Conservation (phyloP, 2,888 invertebrate species). For the Drosophila meridionalis region DNA sequence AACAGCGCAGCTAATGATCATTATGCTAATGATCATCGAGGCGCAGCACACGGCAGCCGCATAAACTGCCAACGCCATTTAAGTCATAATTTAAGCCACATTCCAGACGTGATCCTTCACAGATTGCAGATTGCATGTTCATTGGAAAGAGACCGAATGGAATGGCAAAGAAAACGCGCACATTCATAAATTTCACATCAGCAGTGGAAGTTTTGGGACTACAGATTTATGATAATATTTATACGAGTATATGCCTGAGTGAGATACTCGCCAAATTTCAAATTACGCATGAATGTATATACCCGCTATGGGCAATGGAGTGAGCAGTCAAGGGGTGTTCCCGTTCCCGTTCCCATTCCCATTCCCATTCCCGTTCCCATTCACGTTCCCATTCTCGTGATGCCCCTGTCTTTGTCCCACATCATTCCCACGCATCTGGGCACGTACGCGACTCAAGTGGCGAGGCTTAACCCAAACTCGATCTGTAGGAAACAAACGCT, state of each 20-base stretch:
- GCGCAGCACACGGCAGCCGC: slow-evolving; percentile 72
- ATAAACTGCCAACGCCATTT: slow-evolving; percentile 82
- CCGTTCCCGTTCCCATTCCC: slow-evolving; percentile 12
- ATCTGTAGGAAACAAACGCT: slow-evolving; percentile 76
- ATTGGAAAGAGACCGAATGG: slow-evolving; percentile 44
- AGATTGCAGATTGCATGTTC: slow-evolving; percentile 78
- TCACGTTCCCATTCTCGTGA: slow-evolving; percentile 9
- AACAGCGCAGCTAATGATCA: slow-evolving; percentile 23
- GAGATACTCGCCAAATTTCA: slow-evolving; percentile 57
- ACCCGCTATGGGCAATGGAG: slow-evolving; percentile 33
- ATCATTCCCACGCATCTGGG: slow-evolving; percentile 82
- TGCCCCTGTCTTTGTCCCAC: slow-evolving; percentile 54
- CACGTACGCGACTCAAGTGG: slow-evolving; percentile 75
- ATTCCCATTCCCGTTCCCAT: slow-evolving; percentile 24
- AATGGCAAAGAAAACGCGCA: slow-evolving; percentile 57
- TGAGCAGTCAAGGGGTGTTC: slow-evolving; percentile 41
- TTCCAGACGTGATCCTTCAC: slow-evolving; percentile 80
- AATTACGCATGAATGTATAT: slow-evolving; percentile 63
- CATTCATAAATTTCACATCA: slow-evolving; percentile 81
- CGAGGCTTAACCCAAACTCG: slow-evolving; percentile 39
- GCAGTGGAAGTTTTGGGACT: not conserved
- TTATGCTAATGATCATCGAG: slow-evolving; percentile 29
- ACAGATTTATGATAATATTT: not conserved
- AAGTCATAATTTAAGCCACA: slow-evolving; percentile 81
- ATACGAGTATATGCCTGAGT: not conserved